These are phyloP conservation scores for Vanessa cardui DNA, from an alignment of 2,888 invertebrate species.

Conservation along the genomic window DNA sequence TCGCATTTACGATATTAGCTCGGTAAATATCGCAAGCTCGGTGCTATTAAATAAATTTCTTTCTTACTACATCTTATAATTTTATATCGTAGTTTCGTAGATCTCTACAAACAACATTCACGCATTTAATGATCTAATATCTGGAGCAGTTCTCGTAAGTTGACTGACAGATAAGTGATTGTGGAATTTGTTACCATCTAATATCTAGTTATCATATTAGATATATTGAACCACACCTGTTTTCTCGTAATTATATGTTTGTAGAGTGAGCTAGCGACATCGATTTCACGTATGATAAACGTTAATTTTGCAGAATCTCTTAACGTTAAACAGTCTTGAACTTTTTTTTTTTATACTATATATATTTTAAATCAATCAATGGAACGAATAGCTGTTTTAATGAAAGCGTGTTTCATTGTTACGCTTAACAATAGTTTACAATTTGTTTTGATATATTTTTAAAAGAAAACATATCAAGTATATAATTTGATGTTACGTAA, in stretches of 20 bases:
- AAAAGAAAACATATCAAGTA: not conserved
- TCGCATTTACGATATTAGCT: not conserved
- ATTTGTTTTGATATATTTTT: too few species aligned
- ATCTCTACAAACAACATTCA: slow-evolving; percentile 37
- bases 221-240: slow-evolving; percentile 39
- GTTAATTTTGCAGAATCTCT: slow-evolving; percentile 10
- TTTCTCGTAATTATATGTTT: slow-evolving; percentile 29
- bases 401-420: not conserved
- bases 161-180: slow-evolving; percentile 43
- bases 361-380: not conserved
- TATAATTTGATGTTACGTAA: not conserved
- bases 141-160: slow-evolving; percentile 40
- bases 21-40: slow-evolving; percentile 6
- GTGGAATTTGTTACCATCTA: slow-evolving; percentile 42
- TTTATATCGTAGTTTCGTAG: slow-evolving; percentile 28
- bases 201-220: slow-evolving; percentile 42
- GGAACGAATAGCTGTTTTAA: not conserved
- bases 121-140: slow-evolving; percentile 41
- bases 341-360: not conserved
- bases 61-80: slow-evolving; percentile 36
- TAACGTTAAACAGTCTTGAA: not conserved
- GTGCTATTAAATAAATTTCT: slow-evolving; percentile 34
- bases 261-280: slow-evolving; percentile 16
- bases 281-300: slow-evolving; percentile 28
- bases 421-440: too few species aligned